These are phyloP conservation scores for Crotalus viridis DNA, from an alignment of 2,113 vertebrate genomes.

Conservation along the genomic window DNA sequence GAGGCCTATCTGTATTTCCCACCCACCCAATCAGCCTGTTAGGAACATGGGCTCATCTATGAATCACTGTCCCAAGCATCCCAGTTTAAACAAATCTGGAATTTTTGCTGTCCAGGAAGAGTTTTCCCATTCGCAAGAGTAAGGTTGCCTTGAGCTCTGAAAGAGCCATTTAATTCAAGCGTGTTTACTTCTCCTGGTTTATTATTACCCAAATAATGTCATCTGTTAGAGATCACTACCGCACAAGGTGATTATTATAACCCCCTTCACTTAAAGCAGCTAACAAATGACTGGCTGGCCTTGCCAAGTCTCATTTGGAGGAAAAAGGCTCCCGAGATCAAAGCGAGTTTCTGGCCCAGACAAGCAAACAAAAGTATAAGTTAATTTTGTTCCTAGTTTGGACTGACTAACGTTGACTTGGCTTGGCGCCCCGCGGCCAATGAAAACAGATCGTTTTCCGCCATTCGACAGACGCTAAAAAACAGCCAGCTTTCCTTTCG, in stretches of 20 bases:
- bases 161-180: constrained; percentile 64
- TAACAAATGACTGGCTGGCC: constrained; percentile 51
- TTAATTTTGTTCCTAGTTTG: constrained; percentile 66
- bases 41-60: constrained; percentile 21
- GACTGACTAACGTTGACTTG: constrained; percentile 63
- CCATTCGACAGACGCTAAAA: constrained; percentile 40
- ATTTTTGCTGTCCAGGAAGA: constrained; percentile 52
- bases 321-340: constrained; percentile 60
- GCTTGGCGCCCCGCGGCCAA: constrained; percentile 60
- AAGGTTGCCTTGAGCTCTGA: constrained; percentile 36
- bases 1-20: not conserved
- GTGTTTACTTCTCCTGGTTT: constrained; percentile 67
- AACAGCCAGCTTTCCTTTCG: constrained; percentile 37
- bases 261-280: constrained; percentile 57
- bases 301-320: constrained; percentile 62
- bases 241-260: constrained; percentile 69
- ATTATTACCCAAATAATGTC: constrained; percentile 65
- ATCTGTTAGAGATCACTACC: constrained; percentile 70
- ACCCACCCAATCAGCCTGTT: not conserved
- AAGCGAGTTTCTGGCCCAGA: constrained; percentile 58
- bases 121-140: constrained; percentile 32
- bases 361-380: constrained; percentile 64
- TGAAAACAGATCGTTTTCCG: constrained; percentile 61
- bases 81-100: constrained; percentile 35
- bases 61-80: not conserved